Base-by-base conservation (phyloP, 2,113 vertebrate species). In the Etheostoma cragini region DNA sequence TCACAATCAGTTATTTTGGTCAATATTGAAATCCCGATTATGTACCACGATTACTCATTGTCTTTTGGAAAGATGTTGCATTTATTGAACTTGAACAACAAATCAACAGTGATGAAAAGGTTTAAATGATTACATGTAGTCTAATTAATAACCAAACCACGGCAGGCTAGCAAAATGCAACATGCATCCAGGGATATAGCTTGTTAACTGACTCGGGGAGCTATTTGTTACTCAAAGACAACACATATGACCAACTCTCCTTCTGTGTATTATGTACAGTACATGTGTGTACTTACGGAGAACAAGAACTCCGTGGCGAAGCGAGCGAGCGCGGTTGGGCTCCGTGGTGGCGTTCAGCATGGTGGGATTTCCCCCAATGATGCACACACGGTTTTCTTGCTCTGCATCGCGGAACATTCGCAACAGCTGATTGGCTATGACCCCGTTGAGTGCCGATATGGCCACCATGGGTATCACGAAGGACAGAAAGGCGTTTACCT, bases 391-490 rank as follows among this genome's bases (percentile, higher is more conserved):
- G 91, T 96, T 97, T 14, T 97, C 98, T 87, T 97, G 97, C 2
- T 96, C 95, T 0, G 97, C 96, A 86, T 99, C 97, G 19, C 81
- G 95, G 82, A 97, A 98, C 97, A 98, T 99, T 57, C 94, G 79
- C 13, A 97, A 94, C 76, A 99, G 96, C 90, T 99, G 97, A 91
- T 97, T 98, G 93, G 98, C 98, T 0, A 99, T 99, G 90, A 98
- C 35, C 22, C 97, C 97, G 81, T 99, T 99, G 84, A 99, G 93
- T 70, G 94, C 88, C 0, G 98, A 98, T 68, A 99, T 98, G 90
- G 95, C 91, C 1, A 94, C 93, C 98, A 99, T 98, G 58, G 98
- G 98, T 64, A 98, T 91, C 72, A 99, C 89, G 1, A 99, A 99
- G 74, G 98, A 99, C 89, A 96, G 94, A 84, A 99, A 97, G 0